Base-by-base conservation (phyloP, 2,888 invertebrate genomes). In the Drosophila trichaetosa region DNA sequence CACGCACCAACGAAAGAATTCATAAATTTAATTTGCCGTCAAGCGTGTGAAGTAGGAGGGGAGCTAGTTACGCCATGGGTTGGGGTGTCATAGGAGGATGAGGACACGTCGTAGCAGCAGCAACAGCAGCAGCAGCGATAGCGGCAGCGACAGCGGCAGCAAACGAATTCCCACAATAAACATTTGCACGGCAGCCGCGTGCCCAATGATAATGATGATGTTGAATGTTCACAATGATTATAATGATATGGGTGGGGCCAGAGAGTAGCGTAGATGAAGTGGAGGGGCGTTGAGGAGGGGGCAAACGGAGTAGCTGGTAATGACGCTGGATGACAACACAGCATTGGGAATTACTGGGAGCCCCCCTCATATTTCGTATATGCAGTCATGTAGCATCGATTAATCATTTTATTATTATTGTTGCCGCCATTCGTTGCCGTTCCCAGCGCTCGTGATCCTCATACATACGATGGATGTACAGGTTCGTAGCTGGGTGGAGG, bases 321-420 rank as follows among this genome's bases (percentile, higher is more conserved):
- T 87, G 84, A 83, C 80, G 80, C 73, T 82, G 80, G 78, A 82
- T 88, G 88, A 88, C 87, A 82, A 89, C 87, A 89, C 76, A 88
- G 86, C 87, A 75, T 63, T 84, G 89, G 87, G 89, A 87, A 89
- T 87, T 85, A 81, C 61, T 57, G 57, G 42, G 21, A 6, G 21
- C 29, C 4, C 4, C 31, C 34, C 3, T 56, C 63, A 38, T 66
- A 76, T 76, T 85, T 88, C 83, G 85, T 85, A 82, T 85, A 88
- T 86, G 82, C 82, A 82, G 86, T 82, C 87, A 89, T 89, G 87
- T 89, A 87, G 83, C 87, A 87, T 89, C 89, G 89, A 87, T 87
- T 87, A 87, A 87, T 87, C 87, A 87, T 89, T 89, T 87, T 89
- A 87, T 89, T 87, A 89, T 89, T 87, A 83, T 82, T 82, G 80